Evolutionary conservation across 2,113 vertebrate species (phyloP), one percentile per base, ranked within the genome.

Genomic region (Diphyllodes magnificus): DNA sequence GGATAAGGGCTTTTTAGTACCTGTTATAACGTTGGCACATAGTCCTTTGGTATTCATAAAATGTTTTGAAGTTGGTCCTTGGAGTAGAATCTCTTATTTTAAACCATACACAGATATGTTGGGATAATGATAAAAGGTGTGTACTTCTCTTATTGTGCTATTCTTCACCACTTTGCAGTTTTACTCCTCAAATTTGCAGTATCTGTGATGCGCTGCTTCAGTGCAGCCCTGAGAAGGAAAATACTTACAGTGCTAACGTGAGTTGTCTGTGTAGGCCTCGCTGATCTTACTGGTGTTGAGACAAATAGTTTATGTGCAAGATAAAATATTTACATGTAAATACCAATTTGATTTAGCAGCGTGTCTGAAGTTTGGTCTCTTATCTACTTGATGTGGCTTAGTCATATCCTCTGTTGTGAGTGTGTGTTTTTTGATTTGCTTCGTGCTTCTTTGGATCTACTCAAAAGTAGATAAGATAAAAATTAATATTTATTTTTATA

Each of bases 261-360:
- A 92, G 45, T 39, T 70, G 14, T 73, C 39, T 93, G 10, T 81
- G 44, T 77, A 78, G 86, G 69, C 56, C 81, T 88, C 8, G 4
- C 28, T 95, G 57, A 56, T 92, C 64, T 69, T 60, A 30, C 27
- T 82, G 28, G 31, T 84, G 70, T 73, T 69, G 76, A 87, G 70
- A 57, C 59, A 64, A 82, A 79, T 66, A 56, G 37, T 82, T 94
- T 72, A 53, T 8, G 10, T 76, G 73, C 54, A 90, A 93, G 59
- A 83, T 81, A 83, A 79, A 95, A 78, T 72, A 92, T 77, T 86
- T 82, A 63, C 60, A 49, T 89, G 44, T 86, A 88, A 86, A 90
- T 82, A 86, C n/a, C 21, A 40, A 45, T 92, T 90, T 91, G 65
- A 71, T 93, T 92, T 84, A 92, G 69, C 65, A 24, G 20, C 3